These are phyloP conservation scores for Morbakka virulenta DNA, from an alignment of 30 jellyfish, hydroid and myxozoan species.

Conservation along the genomic window DNA sequence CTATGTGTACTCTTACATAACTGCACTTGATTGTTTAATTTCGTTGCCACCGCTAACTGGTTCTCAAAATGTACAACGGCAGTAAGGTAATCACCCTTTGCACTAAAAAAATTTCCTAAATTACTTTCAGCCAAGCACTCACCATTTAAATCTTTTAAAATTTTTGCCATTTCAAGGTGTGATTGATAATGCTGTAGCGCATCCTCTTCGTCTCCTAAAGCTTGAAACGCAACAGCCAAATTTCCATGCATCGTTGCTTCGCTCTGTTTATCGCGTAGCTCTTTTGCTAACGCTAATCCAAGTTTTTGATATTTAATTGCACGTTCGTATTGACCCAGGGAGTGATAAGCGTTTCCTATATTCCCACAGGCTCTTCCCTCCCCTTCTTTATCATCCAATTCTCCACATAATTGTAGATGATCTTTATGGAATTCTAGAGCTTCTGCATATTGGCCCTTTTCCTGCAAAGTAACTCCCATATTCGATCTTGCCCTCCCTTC, in stretches of 20 bases:
- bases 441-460: slow-evolving; percentile 70
- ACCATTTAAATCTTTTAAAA: slow-evolving; percentile 44
- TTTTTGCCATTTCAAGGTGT: slow-evolving; percentile 64
- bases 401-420: slow-evolving; percentile 69
- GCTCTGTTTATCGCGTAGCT: slow-evolving; percentile 58
- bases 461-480: slow-evolving; percentile 86
- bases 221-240: slow-evolving; percentile 92
- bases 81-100: slow-evolving; percentile 32
- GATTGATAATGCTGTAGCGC: slow-evolving; percentile 76
- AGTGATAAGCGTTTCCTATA: slow-evolving; percentile 92
- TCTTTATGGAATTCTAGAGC: slow-evolving; percentile 87
- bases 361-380: slow-evolving; percentile 96
- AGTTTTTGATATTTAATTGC: slow-evolving; percentile 84
- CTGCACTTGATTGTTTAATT: slow-evolving; percentile 47
- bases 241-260: slow-evolving; percentile 91
- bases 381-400: slow-evolving; percentile 87
- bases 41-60: slow-evolving; percentile 67
- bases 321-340: slow-evolving; percentile 75
- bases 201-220: slow-evolving; percentile 65
- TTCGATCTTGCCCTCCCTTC: slow-evolving; percentile 93
- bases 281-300: slow-evolving; percentile 72
- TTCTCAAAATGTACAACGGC: slow-evolving; percentile 68
- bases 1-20: slow-evolving; percentile 90
- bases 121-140: slow-evolving; percentile 95
- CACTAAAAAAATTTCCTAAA: slow-evolving; percentile 78